These are phyloP conservation scores for Listrodromus nycthemerus DNA, from an alignment of 2,888 invertebrate genomes.

Conservation along the genomic window DNA sequence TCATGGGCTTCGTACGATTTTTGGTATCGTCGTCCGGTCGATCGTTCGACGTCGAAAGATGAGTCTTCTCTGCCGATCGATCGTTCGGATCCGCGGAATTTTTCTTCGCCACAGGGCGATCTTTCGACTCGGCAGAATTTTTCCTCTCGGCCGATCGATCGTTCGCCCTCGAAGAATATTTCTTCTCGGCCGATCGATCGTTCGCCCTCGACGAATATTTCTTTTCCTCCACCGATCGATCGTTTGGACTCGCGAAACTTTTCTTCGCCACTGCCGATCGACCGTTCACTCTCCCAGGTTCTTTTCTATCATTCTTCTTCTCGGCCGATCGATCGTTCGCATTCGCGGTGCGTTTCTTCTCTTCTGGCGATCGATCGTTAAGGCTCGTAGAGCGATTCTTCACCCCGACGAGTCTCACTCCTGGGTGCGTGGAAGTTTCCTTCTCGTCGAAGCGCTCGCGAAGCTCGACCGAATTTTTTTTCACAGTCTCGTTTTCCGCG, in stretches of 20 bases:
- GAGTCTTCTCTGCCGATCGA: background rate
- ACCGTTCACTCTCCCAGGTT: no score
- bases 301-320: no score
- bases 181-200: no score
- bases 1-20: slow-evolving; percentile 29
- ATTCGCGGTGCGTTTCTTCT: background rate
- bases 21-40: slow-evolving; percentile 8
- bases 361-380: background rate
- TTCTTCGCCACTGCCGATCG: background rate
- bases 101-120: no score
- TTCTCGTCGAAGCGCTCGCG: background rate
- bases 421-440: background rate
- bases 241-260: no score
- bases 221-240: no score
- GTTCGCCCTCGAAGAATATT: no score
- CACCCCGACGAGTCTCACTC: background rate
- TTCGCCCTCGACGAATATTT: no score
- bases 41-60: background rate
- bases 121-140: no score
- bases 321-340: background rate
- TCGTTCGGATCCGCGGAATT: no score
- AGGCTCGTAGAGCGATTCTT: background rate
- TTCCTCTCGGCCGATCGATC: no score
- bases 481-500: background rate
- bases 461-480: background rate